Conservation (phyloP, 2,888 invertebrate species). For the Sceliomorpha sp. region DNA sequence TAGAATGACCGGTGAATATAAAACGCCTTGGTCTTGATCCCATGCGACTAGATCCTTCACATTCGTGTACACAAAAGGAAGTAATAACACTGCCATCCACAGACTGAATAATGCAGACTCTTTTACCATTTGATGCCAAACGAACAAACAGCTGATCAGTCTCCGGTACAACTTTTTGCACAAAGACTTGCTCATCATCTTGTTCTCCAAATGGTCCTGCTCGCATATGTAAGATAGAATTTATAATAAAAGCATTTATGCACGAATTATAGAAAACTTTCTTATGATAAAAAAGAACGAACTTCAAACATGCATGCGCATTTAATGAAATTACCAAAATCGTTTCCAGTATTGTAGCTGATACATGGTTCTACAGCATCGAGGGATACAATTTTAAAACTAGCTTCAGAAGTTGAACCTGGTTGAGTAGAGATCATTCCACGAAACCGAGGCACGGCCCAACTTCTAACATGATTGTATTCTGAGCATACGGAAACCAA, state of each 20-base stretch:
- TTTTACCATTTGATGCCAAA: slow-evolving; percentile 96
- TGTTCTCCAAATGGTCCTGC: slow-evolving; percentile 98
- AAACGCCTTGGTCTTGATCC: slow-evolving; percentile 93
- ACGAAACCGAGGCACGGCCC: slow-evolving; percentile 97
- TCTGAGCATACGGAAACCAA: slow-evolving; percentile 97
- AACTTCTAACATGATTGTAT: slow-evolving; percentile 98
- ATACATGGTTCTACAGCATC: slow-evolving; percentile 85
- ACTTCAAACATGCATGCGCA: too few species aligned
- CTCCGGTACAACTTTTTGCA: slow-evolving; percentile 98
- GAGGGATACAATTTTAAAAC: slow-evolving; percentile 96
- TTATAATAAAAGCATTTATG: too few species aligned
- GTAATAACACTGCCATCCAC: slow-evolving; percentile 97
- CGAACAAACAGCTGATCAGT: slow-evolving; percentile 97
- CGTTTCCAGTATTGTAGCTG: slow-evolving; percentile 85
- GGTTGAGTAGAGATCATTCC: slow-evolving; percentile 99
- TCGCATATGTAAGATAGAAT: too few species aligned
- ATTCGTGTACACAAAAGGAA: slow-evolving; percentile 98
- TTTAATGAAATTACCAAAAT: slow-evolving; percentile 81
- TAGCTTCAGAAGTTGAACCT: slow-evolving; percentile 97
- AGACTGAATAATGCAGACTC: slow-evolving; percentile 96
- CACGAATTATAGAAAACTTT: slow-evolving; percentile 5
- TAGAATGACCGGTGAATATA: slow-evolving; percentile 95
- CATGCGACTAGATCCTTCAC: slow-evolving; percentile 97
- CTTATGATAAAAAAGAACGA: neutral
- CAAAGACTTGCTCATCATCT: slow-evolving; percentile 98